Base-by-base conservation (phyloP, 2,888 invertebrate genomes). In the Machimus atricapillus region DNA sequence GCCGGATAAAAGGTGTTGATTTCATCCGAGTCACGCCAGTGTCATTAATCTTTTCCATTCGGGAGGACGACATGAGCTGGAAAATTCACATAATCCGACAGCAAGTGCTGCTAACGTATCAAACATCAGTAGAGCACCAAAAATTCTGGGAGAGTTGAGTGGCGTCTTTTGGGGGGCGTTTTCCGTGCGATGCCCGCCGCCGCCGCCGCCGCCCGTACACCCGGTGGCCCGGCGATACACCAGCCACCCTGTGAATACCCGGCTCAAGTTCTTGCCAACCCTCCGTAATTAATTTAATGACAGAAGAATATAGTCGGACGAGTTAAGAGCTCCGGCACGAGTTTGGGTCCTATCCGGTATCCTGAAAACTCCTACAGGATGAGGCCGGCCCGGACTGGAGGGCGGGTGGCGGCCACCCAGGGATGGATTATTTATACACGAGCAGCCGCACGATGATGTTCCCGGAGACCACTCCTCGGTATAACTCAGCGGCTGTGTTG, bases 261-360 rank as follows among this genome's bases (percentile, higher is more conserved):
- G 56, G n/a, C 73, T 85, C 73, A 85, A 83, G 66, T 66, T 83
- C 82, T 83, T 85, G 74, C 74, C 74, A 85, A 27, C 31, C 14
- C 43, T 74, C 74, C 27, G 85, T 85, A 85, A 85, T 85, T 85
- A 85, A 85, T 85, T 85, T 85, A 85, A 85, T 85, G 74, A 85
- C 85, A 85, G 74, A 27, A 85, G 43, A 46, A 85, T 43, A 85
- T 85, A 85, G 85, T 85, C 74, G 74, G 85, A 27, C 27, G 85
- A 82, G 58, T 66, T 82, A 82, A 82, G 82, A 82, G 82, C 82
- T 82, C 58, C 37, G 37, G 58, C 82, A 82, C 56, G 82, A 82
- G 37, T 82, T 82, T 82, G n/a, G 66, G n/a, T 66, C 82, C 58
- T 34, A 82, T 82, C 58, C 82, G 58, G 19, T 82, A 66, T 82